phyloP scores from a whole-genome alignment of 1,140 invertebrate genomes.

The Drosophila oshimai region DNA sequence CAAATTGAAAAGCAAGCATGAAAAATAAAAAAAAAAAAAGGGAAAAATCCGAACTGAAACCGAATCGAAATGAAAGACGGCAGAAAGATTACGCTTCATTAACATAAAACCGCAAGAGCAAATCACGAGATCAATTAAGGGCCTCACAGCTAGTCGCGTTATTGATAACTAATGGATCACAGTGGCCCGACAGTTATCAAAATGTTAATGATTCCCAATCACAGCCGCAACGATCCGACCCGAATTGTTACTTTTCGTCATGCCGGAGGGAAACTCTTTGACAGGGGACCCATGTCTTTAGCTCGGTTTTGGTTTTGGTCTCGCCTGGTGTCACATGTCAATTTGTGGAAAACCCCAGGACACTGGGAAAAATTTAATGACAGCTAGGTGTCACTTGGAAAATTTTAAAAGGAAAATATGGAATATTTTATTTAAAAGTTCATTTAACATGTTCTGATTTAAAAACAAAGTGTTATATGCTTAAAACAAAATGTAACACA shows the following conservation, averaged over 20 bases:
- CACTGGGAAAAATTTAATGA: conserved; percentile 9
- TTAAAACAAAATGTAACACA: too few species aligned
- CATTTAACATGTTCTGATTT: too few species aligned
- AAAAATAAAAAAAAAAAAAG: conserved; percentile 37
- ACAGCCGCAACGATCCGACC: conserved; percentile 20
- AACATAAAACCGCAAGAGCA: conserved; percentile 48
- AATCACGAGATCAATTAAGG: conserved; percentile 46
- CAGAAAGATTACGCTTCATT: conserved; percentile 40
- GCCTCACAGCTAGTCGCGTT: conserved; percentile 26
- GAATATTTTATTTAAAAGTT: too few species aligned
- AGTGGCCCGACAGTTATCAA: conserved; percentile 46
- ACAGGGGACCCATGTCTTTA: conserved; percentile 19
- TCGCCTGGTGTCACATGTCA: conserved; percentile 72
- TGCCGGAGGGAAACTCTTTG: conserved; percentile 51
- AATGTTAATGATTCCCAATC: conserved; percentile 63
- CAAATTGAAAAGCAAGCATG: conserved; percentile 41
- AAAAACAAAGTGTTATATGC: too few species aligned
- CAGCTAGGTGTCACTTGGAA: too few species aligned
- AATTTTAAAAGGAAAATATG: too few species aligned
- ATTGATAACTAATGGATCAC: conserved; percentile 40
- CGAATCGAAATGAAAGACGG: conserved; percentile 30
- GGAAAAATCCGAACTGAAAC: conserved; percentile 10
- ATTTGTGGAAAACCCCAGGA: conserved; percentile 52
- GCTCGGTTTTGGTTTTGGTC: conserved; percentile 16
- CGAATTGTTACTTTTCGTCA: conserved; percentile 66